Percentiles rank a stretch among this genome's conserved stretches.
Conservation (phyloP, 2,888 invertebrate genomes). For the Gisinianus flammeolus region DNA sequence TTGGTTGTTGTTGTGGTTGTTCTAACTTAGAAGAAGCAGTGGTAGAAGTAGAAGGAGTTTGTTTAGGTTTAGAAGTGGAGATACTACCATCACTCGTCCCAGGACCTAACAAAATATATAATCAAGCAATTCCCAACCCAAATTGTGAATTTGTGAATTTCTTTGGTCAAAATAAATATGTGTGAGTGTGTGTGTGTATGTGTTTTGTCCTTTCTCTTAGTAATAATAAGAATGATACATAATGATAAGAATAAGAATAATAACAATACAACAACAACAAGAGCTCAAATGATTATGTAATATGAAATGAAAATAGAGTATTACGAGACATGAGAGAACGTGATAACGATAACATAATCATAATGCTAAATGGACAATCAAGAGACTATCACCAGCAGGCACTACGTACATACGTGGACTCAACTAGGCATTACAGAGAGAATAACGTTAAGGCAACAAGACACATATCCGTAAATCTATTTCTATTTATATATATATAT, state of each 20-base stretch:
- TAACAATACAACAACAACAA: no score
- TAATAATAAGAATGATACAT: no score
- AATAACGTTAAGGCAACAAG: slow-evolving; percentile 18
- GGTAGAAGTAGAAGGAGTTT: not conserved
- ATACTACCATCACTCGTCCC: slow-evolving; percentile 48
- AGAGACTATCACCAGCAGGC: slow-evolving; percentile 27
- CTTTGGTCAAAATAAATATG: no score
- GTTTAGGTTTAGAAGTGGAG: not conserved
- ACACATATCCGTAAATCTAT: not conserved
- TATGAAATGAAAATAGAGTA: no score
- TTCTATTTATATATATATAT: no score
- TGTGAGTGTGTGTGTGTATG: no score
- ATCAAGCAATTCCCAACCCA: slow-evolving; percentile 54
- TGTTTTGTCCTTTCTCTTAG: no score
- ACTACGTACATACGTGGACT: slow-evolving; percentile 24
- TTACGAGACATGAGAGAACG: slow-evolving; percentile 34
- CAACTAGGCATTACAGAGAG: slow-evolving; percentile 19
- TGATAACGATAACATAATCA: no score
- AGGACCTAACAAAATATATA: slow-evolving; percentile 51
- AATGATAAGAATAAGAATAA: no score
- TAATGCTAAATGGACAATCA: slow-evolving; percentile 24
- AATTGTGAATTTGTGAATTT: slow-evolving; percentile 2
- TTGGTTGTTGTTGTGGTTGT: slow-evolving; percentile 12
- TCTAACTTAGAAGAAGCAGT: slow-evolving; percentile 23
- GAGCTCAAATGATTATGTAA: no score